These are phyloP conservation scores for Dasyprocta punctata DNA, from an alignment of 2,113 vertebrate genomes.

Conservation along the genomic window DNA sequence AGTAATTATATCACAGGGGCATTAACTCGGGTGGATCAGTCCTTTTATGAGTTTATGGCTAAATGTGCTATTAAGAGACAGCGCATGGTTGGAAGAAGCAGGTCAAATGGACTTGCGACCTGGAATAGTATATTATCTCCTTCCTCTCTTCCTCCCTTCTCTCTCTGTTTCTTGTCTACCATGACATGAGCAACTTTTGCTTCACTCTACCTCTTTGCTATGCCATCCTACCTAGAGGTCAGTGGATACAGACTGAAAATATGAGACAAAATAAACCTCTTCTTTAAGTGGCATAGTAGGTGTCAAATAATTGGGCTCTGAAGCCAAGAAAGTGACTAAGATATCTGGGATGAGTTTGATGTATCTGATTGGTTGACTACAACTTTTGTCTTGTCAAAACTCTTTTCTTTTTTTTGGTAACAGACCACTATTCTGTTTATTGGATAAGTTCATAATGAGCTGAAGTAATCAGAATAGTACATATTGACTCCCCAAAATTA, in stretches of 20 bases:
- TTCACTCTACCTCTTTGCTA: background rate
- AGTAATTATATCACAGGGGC: background rate
- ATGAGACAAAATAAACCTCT: background rate
- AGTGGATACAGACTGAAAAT: background rate
- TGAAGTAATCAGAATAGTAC: background rate
- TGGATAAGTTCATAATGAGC: background rate
- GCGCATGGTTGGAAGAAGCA: background rate
- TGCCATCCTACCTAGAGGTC: background rate
- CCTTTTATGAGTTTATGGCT: background rate
- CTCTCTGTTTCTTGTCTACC: background rate
- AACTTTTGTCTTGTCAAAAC: background rate
- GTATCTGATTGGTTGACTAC: background rate
- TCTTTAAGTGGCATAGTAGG: background rate
- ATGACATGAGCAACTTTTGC: background rate
- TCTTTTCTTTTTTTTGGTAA: background rate
- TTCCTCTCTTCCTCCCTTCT: background rate
- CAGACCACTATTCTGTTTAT: background rate
- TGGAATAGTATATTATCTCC: background rate
- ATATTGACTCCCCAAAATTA: background rate
- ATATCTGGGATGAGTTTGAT: background rate
- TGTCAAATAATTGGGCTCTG: background rate
- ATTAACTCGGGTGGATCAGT: background rate
- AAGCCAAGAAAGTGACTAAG: background rate
- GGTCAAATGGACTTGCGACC: background rate
- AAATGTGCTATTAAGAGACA: background rate